Evolutionary conservation across 1,140 invertebrate species (phyloP), one percentile per base, ranked within the genome.

Genomic region (Drosophila albomicans): DNA sequence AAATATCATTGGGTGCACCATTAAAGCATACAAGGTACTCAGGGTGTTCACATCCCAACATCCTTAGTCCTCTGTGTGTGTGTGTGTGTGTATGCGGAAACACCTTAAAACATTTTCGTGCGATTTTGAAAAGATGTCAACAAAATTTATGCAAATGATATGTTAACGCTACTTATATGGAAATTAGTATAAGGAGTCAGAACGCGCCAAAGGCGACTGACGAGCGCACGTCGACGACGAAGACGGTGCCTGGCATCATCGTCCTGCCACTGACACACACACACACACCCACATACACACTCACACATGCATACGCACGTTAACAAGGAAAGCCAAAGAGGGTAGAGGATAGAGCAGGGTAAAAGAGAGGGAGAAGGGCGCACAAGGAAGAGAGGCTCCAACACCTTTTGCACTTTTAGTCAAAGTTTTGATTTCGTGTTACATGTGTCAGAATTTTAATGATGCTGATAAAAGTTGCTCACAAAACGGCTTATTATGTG

Each of bases 101-200:
- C 81, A 88, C 85, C 85, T 89, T 85, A 79, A 88, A 88, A 88
- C 85, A 88, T 89, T 88, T 88, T 88, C 85, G 85, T 88, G 85
- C 82, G 85, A 88, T 88, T 88, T 88, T 89, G 85, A 88, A 88
- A 88, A 88, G 85, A 88, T 88, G 85, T 89, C 85, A 90, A 90
- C 85, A 85, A 88, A 89, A 89, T 89, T 89, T 89, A 89, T 89
- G 85, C 85, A 89, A 89, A 89, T 89, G 86, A 89, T 89, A 89
- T 89, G 85, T 89, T 89, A 89, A 89, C 85, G 85, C 85, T 89
- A 89, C 85, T 89, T 89, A 89, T 89, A 89, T 89, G 85, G 85
- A 89, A 89, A 89, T 89, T 89, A 89, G 85, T 89, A 85, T 89
- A 90, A 90, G 85, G 85, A 89, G 85, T 89, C 85, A 90, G 72